Base-by-base conservation (phyloP, 2,888 invertebrate genomes). In the Artemia sinica region DNA sequence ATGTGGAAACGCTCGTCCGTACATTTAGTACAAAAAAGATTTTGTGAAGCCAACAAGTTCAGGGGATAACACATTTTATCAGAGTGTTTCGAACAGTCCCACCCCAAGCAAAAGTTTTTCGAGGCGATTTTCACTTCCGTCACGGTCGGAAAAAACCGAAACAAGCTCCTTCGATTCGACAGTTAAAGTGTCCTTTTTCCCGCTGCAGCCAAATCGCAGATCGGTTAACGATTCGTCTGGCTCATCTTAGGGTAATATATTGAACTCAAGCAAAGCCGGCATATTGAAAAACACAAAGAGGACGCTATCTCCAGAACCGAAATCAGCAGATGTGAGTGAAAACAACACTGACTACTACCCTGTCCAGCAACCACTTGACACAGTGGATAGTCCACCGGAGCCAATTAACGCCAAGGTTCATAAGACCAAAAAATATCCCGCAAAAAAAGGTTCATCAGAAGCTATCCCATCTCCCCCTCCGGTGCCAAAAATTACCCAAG, bases 111-210 rank as follows among this genome's bases (percentile, higher is more conserved):
- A 58, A 58, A n/a, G 14, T 14, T 58, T 58, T 58, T 58, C 58
- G 8, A n/a, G 58, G 58, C 58, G 58, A 10, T 58, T 58, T 14
- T 58, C 58, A 8, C 58, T 58, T 58, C 58, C 58, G 58, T n/a
- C 58, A n/a, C n/a, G 28, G 4, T 28, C n/a, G 58, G 10, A 58
- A 10, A 58, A 58, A 58, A 18, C 8, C 58, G 18, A 58, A 10
- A 14, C 58, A n/a, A 58, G 10, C 58, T 58, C 58, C 1, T n/a
- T 58, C 18, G 58, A 58, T 18, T 58, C 58, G 18, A 8, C 58
- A 18, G 58, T 58, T 14, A 58, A 58, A 18, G 18, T 58, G 14
- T 58, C 58, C n/a, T n/a, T 58, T 18, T 18, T 58, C 8, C 58
- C 58, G 10, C 58, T 2, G 28, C 28, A 28, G 28, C 28, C 28